phyloP scores from a whole-genome alignment of 2,797 vertebrate genomes.

The Dendrocincla tyrannina region DNA sequence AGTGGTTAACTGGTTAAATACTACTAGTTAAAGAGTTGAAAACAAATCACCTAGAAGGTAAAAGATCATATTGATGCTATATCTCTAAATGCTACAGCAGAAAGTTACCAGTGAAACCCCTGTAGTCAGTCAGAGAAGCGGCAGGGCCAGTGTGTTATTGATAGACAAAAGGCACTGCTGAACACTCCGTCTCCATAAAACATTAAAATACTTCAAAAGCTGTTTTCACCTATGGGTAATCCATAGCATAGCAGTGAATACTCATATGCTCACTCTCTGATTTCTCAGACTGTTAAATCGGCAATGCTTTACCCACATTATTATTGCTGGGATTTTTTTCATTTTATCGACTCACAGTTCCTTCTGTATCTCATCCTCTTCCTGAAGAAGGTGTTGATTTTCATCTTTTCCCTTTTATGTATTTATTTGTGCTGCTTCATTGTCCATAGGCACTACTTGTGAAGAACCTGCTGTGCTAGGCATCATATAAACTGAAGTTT shows the following conservation, averaged over 20 bases:
- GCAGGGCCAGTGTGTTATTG: background rate
- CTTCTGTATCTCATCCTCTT: background rate
- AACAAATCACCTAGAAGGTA: background rate
- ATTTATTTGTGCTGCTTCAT: background rate
- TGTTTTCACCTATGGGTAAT: background rate
- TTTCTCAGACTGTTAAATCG: background rate
- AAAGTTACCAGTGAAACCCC: background rate
- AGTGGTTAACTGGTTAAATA: background rate
- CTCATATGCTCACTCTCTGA: background rate
- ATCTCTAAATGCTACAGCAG: background rate
- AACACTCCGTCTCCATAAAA: background rate
- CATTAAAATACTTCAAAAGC: background rate
- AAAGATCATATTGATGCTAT: background rate
- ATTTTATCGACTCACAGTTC: background rate
- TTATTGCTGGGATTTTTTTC: background rate
- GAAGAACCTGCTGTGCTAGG: background rate
- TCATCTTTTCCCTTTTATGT: background rate
- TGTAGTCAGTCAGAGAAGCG: background rate
- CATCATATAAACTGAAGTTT: background rate
- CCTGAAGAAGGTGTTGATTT: background rate
- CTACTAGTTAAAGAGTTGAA: background rate
- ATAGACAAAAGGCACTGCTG: background rate
- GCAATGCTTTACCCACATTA: background rate
- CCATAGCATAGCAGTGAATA: background rate
- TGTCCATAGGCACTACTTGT: background rate